These are phyloP conservation scores for Eidolon dupreanum DNA, from an alignment of 2,797 vertebrate genomes.

Conservation along the genomic window DNA sequence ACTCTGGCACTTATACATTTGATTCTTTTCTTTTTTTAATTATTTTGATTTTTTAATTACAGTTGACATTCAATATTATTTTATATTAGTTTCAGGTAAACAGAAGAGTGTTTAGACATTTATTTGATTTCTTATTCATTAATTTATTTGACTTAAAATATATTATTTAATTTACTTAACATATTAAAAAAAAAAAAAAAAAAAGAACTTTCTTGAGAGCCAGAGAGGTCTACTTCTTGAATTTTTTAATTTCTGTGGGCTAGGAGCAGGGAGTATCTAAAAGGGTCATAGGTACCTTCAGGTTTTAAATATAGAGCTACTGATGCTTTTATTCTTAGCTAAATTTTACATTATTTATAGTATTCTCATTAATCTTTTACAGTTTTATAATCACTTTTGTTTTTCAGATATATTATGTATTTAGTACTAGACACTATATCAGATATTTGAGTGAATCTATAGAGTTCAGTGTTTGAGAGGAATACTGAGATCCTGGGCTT, in stretches of 20 bases:
- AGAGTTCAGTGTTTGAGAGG: neutral
- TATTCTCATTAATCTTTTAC: neutral
- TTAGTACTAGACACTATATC: neutral
- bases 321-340: neutral
- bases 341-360: neutral
- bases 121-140: neutral
- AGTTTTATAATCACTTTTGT: neutral
- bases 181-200: neutral
- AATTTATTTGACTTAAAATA: neutral
- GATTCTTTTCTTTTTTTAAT: neutral
- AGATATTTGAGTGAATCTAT: neutral
- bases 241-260: neutral
- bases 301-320: neutral
- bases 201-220: neutral
- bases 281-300: neutral
- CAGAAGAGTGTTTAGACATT: no score
- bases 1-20: neutral
- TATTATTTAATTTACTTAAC: neutral
- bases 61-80: no score
- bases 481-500: neutral
- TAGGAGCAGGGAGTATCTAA: neutral
- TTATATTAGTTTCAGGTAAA: no score
- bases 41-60: no score
- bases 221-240: neutral
- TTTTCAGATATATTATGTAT: neutral